Evolutionary conservation across 2,888 invertebrate species (phyloP), one percentile per base, ranked within the genome.

Genomic region (Smittia sp.): DNA sequence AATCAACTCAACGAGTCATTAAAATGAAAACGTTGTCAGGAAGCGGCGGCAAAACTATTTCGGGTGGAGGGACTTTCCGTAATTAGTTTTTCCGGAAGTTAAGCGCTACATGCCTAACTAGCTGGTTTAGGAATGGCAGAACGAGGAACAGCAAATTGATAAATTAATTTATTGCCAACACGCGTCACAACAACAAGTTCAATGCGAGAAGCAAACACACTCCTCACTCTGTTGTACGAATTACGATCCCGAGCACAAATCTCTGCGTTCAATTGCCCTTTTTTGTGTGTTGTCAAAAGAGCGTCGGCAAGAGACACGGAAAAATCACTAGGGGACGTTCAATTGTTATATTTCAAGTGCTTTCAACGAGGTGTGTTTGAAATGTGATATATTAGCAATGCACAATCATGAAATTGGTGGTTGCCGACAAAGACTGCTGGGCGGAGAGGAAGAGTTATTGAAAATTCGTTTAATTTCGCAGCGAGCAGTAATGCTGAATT

Each of bases 161-260:
- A 58, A 72, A 72, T 72, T 72, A 72, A 72, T 72, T 72, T 72
- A 72, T 72, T 62, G 39, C 72, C 38, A 39, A 32, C 72, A 72
- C 72, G 72, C 72, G 72, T 72, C 72, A 62, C 72, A 72, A 72
- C 54, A 72, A 66, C 66, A 66, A 32, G 66, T 39, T 66, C 66
- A 66, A 25, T 24, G 24, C 9, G 27, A 66, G 39, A 66, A 15
- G 39, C 25, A 22, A 32, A 39, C 69, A 72, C 38, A 62, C 58
- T 13, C 25, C 20, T 63, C 15, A 13, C 20, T 62, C 62, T 22
- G 1, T 25, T 63, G 2, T 63, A 20, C 1, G 3, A 63, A 25
- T 25, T 63, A 63, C 62, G 24, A 54, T 24, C 18, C 69, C 24
- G 41, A 24, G 24, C 22, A 54, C 13, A 54, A 69, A 72, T 72